phyloP scores from a whole-genome alignment of 37 sponge, comb jelly and placozoan genomes.

The Halichondria panicea region DNA sequence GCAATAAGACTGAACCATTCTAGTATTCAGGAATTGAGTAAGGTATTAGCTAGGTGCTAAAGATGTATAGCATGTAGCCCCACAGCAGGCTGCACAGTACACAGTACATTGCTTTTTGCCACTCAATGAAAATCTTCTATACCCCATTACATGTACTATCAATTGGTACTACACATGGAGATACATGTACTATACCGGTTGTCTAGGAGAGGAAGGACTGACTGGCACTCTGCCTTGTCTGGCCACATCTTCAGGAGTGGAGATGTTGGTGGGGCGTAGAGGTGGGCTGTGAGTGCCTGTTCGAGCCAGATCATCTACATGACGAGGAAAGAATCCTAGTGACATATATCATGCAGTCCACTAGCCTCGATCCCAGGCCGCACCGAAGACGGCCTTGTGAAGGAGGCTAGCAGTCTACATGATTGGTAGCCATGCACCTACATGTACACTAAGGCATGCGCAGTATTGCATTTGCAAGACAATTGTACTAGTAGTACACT shows the following conservation, averaged over 20 bases:
- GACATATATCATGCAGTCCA: neutral
- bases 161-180: neutral
- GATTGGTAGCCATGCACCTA: neutral
- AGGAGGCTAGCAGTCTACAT: no score
- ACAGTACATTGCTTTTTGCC: no score
- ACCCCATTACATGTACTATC: no score
- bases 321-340: neutral
- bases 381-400: neutral
- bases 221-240: slow-evolving; percentile 12
- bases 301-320: neutral
- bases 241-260: neutral
- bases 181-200: slow-evolving; percentile 16
- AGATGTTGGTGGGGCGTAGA: slow-evolving; percentile 1
- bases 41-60: no score
- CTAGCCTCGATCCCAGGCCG: neutral
- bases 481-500: neutral
- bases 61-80: no score
- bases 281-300: neutral
- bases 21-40: no score
- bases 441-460: neutral
- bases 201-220: slow-evolving; percentile 14
- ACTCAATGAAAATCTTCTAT: no score
- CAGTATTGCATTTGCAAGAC: neutral
- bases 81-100: no score
- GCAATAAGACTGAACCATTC: no score